Evolutionary conservation across 1,140 invertebrate species (phyloP).

Genomic region (Danaus melanippus): DNA sequence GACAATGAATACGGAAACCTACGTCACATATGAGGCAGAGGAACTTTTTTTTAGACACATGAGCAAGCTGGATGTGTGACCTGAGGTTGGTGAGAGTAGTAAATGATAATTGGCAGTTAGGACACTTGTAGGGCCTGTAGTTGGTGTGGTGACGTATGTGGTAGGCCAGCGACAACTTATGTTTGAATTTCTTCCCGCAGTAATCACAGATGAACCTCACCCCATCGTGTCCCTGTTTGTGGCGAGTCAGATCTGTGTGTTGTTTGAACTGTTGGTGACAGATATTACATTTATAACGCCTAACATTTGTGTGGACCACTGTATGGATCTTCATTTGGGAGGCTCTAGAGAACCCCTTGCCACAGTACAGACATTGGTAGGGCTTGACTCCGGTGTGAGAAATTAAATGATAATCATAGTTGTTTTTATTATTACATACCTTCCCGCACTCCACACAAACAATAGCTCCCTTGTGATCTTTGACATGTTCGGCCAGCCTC

Average conservation of each 20-base stretch:
- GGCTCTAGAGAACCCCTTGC: conserved; percentile 4
- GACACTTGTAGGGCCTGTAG: too few species aligned
- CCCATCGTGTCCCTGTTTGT: neutral
- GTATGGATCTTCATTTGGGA: conserved; percentile 3
- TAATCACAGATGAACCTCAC: neutral
- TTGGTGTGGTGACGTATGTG: neutral
- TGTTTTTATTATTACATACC: neutral
- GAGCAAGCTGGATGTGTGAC: too few species aligned
- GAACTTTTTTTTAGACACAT: too few species aligned
- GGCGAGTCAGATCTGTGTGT: neutral
- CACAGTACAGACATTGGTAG: conserved; percentile 10
- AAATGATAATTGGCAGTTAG: too few species aligned
- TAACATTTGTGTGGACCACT: conserved; percentile 1
- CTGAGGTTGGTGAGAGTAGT: too few species aligned
- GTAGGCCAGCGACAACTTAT: conserved; percentile 2
- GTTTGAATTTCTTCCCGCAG: conserved; percentile 6
- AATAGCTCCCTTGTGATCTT: neutral
- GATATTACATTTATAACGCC: neutral
- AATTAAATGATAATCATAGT: conserved; percentile 5
- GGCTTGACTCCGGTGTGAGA: conserved; percentile 8
- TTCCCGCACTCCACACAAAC: conserved; percentile 9
- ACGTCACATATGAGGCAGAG: too few species aligned
- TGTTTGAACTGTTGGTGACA: neutral
- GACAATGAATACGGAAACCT: too few species aligned
- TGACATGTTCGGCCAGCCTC: neutral